Percentiles rank a stretch among this genome's conserved stretches.
These are phyloP conservation scores for Hypomecis punctinalis DNA, from an alignment of 2,888 invertebrate species.

Conservation along the genomic window DNA sequence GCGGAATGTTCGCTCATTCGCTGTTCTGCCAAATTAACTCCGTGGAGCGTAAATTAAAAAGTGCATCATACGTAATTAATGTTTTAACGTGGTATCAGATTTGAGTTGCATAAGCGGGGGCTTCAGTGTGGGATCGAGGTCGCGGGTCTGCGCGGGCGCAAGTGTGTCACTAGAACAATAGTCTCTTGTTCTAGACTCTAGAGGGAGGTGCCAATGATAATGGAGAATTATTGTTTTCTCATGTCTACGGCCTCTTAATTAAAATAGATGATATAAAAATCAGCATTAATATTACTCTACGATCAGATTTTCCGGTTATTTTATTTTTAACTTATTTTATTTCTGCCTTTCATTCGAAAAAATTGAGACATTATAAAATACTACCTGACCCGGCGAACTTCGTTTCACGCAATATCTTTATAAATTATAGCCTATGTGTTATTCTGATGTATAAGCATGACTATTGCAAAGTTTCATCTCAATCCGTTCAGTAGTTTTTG, in stretches of 20 bases:
- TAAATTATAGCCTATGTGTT: no score
- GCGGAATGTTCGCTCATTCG: conserved; percentile 14
- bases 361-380: no score
- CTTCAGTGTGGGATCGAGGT: conserved; percentile 73
- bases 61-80: conserved; percentile 48
- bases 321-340: no score
- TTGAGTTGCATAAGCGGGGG: conserved; percentile 69
- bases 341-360: no score
- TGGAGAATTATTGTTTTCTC: conserved; percentile 35
- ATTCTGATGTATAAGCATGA: no score
- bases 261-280: conserved; percentile 6
- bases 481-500: no score
- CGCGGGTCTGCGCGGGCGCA: conserved; percentile 58
- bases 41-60: conserved; percentile 51
- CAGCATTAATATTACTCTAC: neutral
- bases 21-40: conserved; percentile 44
- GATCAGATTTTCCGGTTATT: no score
- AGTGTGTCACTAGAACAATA: conserved; percentile 71
- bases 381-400: no score
- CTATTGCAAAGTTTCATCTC: no score
- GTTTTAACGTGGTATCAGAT: conserved; percentile 50
- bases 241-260: conserved; percentile 22
- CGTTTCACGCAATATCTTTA: no score
- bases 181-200: conserved; percentile 41
- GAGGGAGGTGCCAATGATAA: conserved; percentile 40